phyloP scores from a whole-genome alignment of 2,797 vertebrate genomes.

The Paedocypris micromegethes region DNA sequence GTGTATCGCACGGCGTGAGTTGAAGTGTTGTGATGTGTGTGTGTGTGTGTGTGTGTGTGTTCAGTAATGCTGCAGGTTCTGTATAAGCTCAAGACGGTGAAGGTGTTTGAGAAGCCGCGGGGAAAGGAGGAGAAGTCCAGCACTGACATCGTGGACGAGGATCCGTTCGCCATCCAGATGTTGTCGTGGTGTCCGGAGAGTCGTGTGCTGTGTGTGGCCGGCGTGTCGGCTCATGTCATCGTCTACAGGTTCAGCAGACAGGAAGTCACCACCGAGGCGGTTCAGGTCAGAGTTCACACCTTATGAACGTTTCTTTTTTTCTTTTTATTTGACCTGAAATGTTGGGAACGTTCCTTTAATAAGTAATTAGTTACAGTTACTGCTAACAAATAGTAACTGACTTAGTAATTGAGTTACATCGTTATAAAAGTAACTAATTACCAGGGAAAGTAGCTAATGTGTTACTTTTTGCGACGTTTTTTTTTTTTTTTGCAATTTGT shows the following conservation, averaged over 20 bases:
- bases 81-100: conserved; percentile 97
- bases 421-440: too few relatives aligned
- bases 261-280: conserved; percentile 82
- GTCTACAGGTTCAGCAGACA: conserved; percentile 96
- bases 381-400: too few relatives aligned
- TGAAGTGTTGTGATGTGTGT: not conserved
- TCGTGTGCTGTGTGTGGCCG: conserved; percentile 88
- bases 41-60: not conserved
- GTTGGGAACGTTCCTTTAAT: too few relatives aligned
- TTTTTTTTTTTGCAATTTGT: too few relatives aligned
- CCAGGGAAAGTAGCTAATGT: too few relatives aligned
- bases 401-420: too few relatives aligned
- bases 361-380: too few relatives aligned
- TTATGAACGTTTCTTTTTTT: not conserved
- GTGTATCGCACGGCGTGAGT: too few relatives aligned
- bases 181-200: conserved; percentile 95
- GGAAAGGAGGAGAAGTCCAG: conserved; percentile 86
- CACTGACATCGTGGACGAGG: conserved; percentile 91
- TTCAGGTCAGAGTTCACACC: conserved; percentile 72
- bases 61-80: conserved; percentile 94
- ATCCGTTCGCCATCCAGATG: conserved; percentile 95
- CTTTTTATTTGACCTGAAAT: too few relatives aligned
- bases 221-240: conserved; percentile 92
- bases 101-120: conserved; percentile 91
- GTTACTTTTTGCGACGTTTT: too few relatives aligned